These are phyloP conservation scores for Anoura caudifer DNA, from an alignment of 2,113 vertebrate genomes.

Conservation along the genomic window DNA sequence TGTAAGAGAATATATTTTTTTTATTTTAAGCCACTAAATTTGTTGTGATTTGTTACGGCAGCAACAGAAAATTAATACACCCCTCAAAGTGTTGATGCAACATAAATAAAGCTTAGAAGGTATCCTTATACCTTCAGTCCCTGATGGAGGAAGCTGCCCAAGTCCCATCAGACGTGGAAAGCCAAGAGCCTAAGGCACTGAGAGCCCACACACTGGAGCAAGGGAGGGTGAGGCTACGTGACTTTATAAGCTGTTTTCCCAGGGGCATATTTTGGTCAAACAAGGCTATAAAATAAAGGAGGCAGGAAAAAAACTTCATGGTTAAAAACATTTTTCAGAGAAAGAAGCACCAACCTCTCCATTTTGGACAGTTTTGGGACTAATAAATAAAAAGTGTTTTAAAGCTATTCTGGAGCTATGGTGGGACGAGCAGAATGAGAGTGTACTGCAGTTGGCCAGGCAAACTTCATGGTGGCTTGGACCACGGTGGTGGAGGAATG, in stretches of 20 bases:
- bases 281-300: not conserved
- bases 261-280: not conserved
- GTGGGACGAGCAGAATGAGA: accelerated
- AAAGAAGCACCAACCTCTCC: not conserved
- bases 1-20: not conserved
- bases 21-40: not conserved
- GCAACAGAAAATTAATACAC: not conserved
- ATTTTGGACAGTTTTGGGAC: not conserved
- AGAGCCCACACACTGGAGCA: accelerated
- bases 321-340: not conserved
- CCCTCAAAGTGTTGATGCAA: not conserved
- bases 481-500: not conserved
- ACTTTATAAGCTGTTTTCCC: not conserved
- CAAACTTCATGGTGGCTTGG: not conserved
- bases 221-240: not conserved
- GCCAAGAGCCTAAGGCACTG: not conserved
- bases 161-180: no score
- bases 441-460: not conserved
- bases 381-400: not conserved
- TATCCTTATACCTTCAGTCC: not conserved
- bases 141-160: not conserved
- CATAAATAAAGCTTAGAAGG: not conserved
- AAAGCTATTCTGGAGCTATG: not conserved
- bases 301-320: not conserved
- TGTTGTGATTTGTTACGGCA: not conserved